Percentiles rank a stretch among this genome's conserved stretches.
Evolutionary conservation across 2,113 vertebrate genomes (phyloP).

Genomic region (Cryptomyrus ogoouensis): DNA sequence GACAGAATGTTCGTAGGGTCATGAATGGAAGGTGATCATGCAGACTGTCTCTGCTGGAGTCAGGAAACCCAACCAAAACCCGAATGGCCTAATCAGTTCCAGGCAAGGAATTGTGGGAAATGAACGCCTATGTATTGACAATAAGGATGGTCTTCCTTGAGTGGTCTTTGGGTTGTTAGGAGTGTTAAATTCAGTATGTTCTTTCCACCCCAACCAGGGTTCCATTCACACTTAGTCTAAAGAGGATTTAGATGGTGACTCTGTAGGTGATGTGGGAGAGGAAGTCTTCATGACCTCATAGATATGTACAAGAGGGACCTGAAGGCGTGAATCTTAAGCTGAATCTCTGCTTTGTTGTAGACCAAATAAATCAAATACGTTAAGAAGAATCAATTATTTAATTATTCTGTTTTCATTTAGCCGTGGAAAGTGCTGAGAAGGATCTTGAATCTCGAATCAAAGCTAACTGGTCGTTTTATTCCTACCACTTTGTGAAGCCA

Average conservation of each 20-base stretch:
- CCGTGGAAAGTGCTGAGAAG: not conserved
- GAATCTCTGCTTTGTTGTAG: not conserved
- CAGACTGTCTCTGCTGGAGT: not conserved
- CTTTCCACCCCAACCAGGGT: not conserved
- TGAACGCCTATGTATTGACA: not conserved
- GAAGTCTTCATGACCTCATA: not conserved
- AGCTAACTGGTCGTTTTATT: not conserved
- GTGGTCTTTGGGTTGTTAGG: not conserved
- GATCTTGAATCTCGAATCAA: not conserved
- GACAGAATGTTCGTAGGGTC: not conserved
- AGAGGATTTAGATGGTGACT: not conserved
- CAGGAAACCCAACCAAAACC: not conserved
- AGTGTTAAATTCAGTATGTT: not conserved
- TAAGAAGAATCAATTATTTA: not conserved
- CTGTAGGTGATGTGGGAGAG: not conserved
- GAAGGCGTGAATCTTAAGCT: not conserved
- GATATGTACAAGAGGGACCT: not conserved
- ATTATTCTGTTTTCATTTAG: not conserved
- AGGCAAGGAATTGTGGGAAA: not conserved
- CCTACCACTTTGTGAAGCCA: not conserved
- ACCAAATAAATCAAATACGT: not conserved
- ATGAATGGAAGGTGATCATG: not conserved
- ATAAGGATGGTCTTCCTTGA: not conserved
- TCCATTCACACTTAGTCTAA: not conserved
- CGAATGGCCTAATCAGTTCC: not conserved